Conservation (phyloP, 2,113 vertebrate genomes). For the Salvelinus namaycush region DNA sequence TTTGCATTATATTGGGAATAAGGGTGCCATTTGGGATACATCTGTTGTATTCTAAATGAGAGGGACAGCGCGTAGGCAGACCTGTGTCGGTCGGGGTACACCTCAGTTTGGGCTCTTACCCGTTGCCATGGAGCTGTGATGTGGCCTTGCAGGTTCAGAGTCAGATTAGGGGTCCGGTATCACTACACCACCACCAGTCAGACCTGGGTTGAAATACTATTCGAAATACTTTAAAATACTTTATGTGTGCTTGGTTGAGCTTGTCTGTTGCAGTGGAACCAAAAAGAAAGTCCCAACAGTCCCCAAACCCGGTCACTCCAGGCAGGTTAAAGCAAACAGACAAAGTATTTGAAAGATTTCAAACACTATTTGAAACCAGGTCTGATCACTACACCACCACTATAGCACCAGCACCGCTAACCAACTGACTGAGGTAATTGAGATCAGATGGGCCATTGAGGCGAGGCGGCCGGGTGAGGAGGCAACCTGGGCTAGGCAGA, state of each 20-base stretch:
- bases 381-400: not conserved
- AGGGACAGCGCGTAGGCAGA: conserved; percentile 14
- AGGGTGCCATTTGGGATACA: not conserved
- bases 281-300: too few species aligned
- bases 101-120: conserved; percentile 30
- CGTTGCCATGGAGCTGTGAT: conserved; percentile 23
- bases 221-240: too few species aligned
- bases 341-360: too few species aligned
- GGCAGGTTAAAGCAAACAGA: too few species aligned
- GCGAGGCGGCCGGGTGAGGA: conserved; percentile 56
- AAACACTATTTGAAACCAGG: too few species aligned
- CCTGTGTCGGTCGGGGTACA: conserved; percentile 2
- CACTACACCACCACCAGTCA: not conserved
- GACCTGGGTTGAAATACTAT: too few species aligned
- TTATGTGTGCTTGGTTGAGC: too few species aligned
- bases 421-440: conserved; percentile 82
- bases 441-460: conserved; percentile 88
- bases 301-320: too few species aligned
- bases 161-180: not conserved
- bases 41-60: conserved; percentile 2
- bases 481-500: conserved; percentile 75
- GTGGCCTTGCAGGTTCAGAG: not conserved
- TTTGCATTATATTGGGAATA: too few species aligned
- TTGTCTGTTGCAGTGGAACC: too few species aligned
- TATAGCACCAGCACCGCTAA: conserved; percentile 24